Evolutionary conservation across 2,797 vertebrate genomes (phyloP).

Genomic region (Steatocranus sp.): DNA sequence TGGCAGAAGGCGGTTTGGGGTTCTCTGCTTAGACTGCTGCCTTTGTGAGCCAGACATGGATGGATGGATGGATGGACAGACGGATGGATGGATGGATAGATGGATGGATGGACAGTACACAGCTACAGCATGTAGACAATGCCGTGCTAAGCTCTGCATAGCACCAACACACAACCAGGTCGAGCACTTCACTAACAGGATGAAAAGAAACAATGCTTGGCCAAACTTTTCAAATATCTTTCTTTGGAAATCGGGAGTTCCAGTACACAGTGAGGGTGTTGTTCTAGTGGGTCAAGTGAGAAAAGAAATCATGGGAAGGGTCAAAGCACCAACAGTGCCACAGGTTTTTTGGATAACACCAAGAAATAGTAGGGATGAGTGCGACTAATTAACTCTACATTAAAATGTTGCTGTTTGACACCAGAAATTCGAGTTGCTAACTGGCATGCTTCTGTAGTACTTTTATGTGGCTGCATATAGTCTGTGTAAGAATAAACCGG

Average conservation of each 20-base stretch:
- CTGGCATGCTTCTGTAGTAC: not conserved
- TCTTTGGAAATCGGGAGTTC: not conserved
- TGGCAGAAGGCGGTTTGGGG: not conserved
- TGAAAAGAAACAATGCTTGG: not conserved
- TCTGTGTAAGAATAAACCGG: not conserved
- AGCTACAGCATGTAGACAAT: not conserved
- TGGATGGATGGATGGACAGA: not conserved
- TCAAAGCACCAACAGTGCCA: not conserved
- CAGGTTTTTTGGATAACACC: not conserved
- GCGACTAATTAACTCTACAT: not conserved
- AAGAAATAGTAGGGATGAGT: not conserved
- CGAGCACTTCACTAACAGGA: not conserved
- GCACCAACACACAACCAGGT: not conserved
- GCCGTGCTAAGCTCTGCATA: not conserved
- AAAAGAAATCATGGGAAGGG: not conserved
- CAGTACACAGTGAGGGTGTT: not conserved
- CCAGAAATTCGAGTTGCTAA: not conserved
- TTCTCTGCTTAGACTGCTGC: not conserved
- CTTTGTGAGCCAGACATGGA: not conserved
- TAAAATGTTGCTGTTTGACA: not conserved
- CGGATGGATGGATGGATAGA: fast-evolving
- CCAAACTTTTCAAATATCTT: not conserved
- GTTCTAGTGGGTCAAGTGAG: not conserved
- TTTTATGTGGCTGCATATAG: not conserved
- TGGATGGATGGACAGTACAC: not conserved